These are phyloP conservation scores for Rallus crepitans DNA, from an alignment of 2,797 vertebrate species.

Conservation along the genomic window DNA sequence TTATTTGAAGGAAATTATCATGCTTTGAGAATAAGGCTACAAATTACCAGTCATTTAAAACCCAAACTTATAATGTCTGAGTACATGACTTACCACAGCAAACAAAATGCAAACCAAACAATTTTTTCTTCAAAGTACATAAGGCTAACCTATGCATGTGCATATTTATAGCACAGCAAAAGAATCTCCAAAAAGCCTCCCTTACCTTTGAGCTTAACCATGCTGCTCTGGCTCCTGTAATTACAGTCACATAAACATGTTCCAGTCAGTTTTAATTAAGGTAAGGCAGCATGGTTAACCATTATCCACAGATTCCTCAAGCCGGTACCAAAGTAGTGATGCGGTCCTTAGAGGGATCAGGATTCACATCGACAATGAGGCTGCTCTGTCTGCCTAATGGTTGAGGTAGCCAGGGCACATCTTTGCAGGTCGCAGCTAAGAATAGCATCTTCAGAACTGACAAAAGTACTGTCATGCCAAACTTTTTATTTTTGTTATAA, in stretches of 20 bases:
- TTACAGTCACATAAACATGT: neutral
- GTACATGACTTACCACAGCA: neutral
- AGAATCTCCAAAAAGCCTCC: neutral
- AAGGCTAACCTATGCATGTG: accelerated
- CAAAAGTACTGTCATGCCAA: neutral
- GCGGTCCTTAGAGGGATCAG: accelerated
- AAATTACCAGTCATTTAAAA: neutral
- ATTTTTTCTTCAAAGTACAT: neutral
- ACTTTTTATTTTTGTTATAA: neutral
- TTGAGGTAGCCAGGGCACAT: neutral
- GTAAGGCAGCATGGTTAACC: neutral
- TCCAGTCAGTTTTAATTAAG: neutral
- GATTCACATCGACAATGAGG: neutral
- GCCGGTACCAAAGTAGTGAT: neutral
- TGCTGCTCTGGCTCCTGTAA: neutral
- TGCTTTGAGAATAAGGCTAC: neutral
- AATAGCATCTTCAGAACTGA: neutral
- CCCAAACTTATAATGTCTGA: neutral
- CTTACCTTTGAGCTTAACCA: neutral
- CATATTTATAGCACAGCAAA: neutral
- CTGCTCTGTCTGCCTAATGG: neutral
- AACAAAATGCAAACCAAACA: neutral
- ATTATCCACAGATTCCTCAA: neutral
- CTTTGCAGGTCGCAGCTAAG: neutral
- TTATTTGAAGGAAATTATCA: neutral